phyloP scores from a whole-genome alignment of 2,797 vertebrate genomes.

The Pogoniulus pusillus region DNA sequence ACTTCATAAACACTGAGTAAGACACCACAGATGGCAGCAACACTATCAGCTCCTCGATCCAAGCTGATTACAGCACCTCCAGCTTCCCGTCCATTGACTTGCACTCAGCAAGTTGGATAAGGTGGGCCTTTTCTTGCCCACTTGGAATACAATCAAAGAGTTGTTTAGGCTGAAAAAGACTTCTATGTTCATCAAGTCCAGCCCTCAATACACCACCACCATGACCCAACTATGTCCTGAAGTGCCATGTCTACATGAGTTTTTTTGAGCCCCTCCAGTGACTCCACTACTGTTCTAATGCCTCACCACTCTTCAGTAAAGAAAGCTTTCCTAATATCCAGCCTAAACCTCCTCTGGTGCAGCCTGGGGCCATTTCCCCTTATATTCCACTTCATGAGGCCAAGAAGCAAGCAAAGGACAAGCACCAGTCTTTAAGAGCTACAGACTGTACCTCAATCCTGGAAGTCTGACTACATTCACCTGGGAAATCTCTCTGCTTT shows the following conservation, averaged over 20 bases:
- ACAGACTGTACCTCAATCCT: not conserved
- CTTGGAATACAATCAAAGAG: no score
- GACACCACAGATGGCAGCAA: not conserved
- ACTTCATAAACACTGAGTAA: conserved; percentile 2
- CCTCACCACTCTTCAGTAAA: no score
- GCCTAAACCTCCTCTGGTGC: no score
- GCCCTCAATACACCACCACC: no score
- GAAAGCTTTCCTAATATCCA: no score
- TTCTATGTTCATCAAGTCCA: no score
- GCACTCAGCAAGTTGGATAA: not conserved
- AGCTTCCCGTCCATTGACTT: not conserved
- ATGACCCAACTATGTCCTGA: no score
- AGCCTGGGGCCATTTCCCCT: no score
- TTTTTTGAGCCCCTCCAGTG: no score
- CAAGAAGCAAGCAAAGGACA: not conserved
- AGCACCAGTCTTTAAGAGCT: not conserved
- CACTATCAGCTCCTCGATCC: not conserved
- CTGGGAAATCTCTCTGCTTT: not conserved
- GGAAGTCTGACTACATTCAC: not conserved
- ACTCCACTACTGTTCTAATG: no score
- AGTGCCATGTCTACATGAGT: no score
- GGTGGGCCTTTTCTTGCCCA: not conserved
- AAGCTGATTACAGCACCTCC: not conserved
- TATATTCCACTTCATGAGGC: not conserved
- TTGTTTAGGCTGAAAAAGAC: no score